Base-by-base conservation (phyloP, 2,113 vertebrate genomes). In the Rhabdomys dilectus region DNA sequence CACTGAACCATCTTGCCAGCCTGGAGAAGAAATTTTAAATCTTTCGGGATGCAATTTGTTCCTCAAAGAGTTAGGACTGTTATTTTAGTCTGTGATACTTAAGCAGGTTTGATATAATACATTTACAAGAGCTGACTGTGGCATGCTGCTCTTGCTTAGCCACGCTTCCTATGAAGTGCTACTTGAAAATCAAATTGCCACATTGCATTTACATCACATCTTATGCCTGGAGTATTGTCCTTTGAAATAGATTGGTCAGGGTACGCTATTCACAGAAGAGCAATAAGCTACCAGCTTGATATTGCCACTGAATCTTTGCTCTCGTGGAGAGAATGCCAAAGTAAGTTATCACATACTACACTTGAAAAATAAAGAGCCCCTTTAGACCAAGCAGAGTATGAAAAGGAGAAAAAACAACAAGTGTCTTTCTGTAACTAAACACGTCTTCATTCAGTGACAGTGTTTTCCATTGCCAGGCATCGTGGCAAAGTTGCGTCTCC, bases 181-280 rank as follows among this genome's bases (percentile, higher is more conserved):
- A n/a, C 97, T 96, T 98, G 97, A 95, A 98, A 98, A 97, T 95
- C 95, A 96, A 97, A 98, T 73, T 21, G 4, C 36, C 92, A 82
- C 16, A 16, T 94, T 53, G 60, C 95, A 86, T 93, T 93, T 93
- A 82, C 84, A 86, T 96, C 85, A 26, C 64, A 53, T 78, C 87
- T 81, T 90, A 72, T 39, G 96, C 91, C 89, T 93, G 91, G 75
- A 76, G 87, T 91, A 70, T 51, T 86, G 91, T 96, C 96, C 96
- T 93, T 93, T 92, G 95, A 97, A 95, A 97, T 75, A 91, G 94
- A 88, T 92, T 75, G 91, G 88, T 73, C 96, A 95, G 93, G 87
- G 78, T 88, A 51, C 19, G 87, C 91, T 90, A 90, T 92, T 97
- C 95, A 93, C 94, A 91, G 93, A 85, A 97, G 86, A 91, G 92